phyloP scores from a whole-genome alignment of 2,888 invertebrate genomes.

The Leptinotarsa tumamoca region DNA sequence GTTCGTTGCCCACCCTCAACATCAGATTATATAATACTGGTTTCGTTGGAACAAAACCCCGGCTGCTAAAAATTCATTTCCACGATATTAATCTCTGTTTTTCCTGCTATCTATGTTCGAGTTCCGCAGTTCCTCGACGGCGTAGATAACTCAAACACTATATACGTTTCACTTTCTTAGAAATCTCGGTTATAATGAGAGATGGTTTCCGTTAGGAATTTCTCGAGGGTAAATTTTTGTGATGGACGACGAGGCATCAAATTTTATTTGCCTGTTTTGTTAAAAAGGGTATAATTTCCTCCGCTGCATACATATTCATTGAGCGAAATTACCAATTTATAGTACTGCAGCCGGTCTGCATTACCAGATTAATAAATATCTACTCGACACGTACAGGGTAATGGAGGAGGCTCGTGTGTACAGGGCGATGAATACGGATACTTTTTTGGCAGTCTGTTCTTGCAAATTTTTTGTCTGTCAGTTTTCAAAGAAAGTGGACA shows the following conservation, averaged over 20 bases:
- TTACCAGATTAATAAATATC: conserved; percentile 25
- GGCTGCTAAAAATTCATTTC: conserved; percentile 11
- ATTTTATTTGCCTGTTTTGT: conserved; percentile 50
- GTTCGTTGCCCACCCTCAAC: too few relatives aligned
- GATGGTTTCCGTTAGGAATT: conserved; percentile 48
- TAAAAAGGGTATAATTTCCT: conserved; percentile 50
- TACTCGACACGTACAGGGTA: conserved; percentile 12
- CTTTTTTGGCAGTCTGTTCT: too few relatives aligned
- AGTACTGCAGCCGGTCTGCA: conserved; percentile 35
- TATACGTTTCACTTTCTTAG: conserved; percentile 52
- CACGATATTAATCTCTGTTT: conserved; percentile 5
- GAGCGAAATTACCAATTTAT: conserved; percentile 42
- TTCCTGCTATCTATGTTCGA: conserved; percentile 13
- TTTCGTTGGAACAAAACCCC: background rate
- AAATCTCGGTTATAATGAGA: conserved; percentile 47
- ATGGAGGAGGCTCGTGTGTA: background rate
- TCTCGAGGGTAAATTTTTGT: conserved; percentile 45
- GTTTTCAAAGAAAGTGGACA: background rate
- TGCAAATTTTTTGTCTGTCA: background rate
- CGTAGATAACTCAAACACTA: conserved; percentile 39
- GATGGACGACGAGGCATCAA: conserved; percentile 47
- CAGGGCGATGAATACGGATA: background rate
- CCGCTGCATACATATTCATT: conserved; percentile 49
- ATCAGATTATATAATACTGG: background rate
- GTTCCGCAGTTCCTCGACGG: conserved; percentile 11